phyloP scores from a whole-genome alignment of 2,797 vertebrate genomes.

The Odontamblyopus lacepedii region DNA sequence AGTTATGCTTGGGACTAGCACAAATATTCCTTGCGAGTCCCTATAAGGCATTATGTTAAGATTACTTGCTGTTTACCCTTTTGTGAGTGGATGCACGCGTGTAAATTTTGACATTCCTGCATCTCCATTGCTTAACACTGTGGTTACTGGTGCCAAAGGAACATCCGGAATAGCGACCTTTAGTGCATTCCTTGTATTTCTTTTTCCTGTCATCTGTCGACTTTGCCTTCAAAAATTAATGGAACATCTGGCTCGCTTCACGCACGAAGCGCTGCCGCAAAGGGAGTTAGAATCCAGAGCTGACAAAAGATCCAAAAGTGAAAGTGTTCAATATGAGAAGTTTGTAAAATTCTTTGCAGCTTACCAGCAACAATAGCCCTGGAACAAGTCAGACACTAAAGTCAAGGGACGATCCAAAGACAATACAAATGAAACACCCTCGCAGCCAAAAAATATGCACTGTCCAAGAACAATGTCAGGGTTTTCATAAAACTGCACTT shows the following conservation, averaged over 20 bases:
- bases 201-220: constrained; percentile 14
- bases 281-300: constrained; percentile 2
- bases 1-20: background rate
- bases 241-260: background rate
- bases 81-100: background rate
- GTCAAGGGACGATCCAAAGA: constrained; percentile 37
- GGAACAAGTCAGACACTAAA: constrained; percentile 30
- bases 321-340: background rate
- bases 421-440: constrained; percentile 33
- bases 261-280: background rate
- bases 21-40: background rate
- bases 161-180: constrained; percentile 14
- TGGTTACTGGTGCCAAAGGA: constrained; percentile 8
- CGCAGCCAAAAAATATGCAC: constrained; percentile 24
- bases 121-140: constrained; percentile 2
- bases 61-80: background rate
- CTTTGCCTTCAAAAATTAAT: constrained; percentile 15
- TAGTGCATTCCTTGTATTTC: constrained; percentile 13
- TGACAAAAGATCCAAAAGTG: constrained; percentile 13
- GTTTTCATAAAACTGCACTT: constrained; percentile 17
- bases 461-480: constrained; percentile 34
- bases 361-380: constrained; percentile 14
- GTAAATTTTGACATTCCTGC: constrained; percentile 12
- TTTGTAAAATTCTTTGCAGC: constrained; percentile 13
- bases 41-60: background rate